These are phyloP conservation scores for Lordiphosa collinella DNA, from an alignment of 1,140 invertebrate genomes.

Conservation along the genomic window DNA sequence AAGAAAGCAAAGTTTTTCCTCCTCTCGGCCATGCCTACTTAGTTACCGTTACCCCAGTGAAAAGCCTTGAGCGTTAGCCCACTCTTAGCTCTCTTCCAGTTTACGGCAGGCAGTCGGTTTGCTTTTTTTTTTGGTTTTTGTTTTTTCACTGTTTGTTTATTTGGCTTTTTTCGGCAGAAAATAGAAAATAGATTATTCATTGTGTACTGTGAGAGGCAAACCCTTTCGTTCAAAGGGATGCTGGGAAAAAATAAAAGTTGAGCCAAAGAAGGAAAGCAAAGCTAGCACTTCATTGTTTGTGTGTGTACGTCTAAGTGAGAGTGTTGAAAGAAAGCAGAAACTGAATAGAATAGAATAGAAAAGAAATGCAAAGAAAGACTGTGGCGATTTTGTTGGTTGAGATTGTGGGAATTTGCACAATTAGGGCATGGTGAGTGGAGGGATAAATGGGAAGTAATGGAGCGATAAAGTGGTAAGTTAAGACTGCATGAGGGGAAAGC, in stretches of 20 bases:
- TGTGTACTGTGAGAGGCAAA: constrained; percentile 44
- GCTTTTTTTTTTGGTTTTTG: constrained; percentile 17
- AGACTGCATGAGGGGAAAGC: neutral
- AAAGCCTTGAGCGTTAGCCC: constrained; percentile 7
- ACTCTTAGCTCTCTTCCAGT: neutral
- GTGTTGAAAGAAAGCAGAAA: constrained; percentile 26
- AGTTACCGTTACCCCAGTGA: neutral
- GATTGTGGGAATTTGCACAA: constrained; percentile 75
- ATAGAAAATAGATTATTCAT: constrained; percentile 56
- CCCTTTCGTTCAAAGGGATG: constrained; percentile 39
- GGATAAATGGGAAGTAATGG: constrained; percentile 4
- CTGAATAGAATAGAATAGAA: constrained; percentile 6
- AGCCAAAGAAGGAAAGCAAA: constrained; percentile 13
- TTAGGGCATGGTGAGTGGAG: constrained; percentile 56
- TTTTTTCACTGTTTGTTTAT: constrained; percentile 32
- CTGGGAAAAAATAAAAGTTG: constrained; percentile 55
- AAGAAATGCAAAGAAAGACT: constrained; percentile 41
- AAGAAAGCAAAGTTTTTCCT: constrained; percentile 4
- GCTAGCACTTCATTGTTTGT: constrained; percentile 7
- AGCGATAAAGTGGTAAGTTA: constrained; percentile 18
- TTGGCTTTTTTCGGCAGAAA: constrained; percentile 33
- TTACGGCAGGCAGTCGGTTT: constrained; percentile 1
- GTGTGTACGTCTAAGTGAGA: constrained; percentile 25
- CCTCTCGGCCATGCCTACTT: neutral
- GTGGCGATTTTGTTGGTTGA: constrained; percentile 12